Conservation (phyloP, 1,140 invertebrate genomes). For the Drosophila subobscura region DNA sequence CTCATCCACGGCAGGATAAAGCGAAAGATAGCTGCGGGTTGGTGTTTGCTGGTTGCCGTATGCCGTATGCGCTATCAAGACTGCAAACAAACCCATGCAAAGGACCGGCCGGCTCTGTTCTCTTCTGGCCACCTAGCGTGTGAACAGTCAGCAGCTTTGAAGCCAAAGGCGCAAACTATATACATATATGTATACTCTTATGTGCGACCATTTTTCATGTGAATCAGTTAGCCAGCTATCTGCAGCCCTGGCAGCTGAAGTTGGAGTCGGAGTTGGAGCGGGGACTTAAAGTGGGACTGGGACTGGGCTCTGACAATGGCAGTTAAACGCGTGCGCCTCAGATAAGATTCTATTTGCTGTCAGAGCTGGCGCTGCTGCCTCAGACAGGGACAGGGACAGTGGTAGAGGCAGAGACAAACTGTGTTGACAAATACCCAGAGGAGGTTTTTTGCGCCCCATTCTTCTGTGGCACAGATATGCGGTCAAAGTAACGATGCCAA, state of each 20-base stretch:
- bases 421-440: slow-evolving; percentile 69
- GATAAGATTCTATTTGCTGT: slow-evolving; percentile 74
- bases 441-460: slow-evolving; percentile 36
- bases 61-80: slow-evolving; percentile 26
- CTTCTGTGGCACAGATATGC: slow-evolving; percentile 42
- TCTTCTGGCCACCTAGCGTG: slow-evolving; percentile 41
- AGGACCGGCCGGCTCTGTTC: slow-evolving; percentile 21
- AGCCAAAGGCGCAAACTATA: slow-evolving; percentile 51
- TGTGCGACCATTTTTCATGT: slow-evolving; percentile 74
- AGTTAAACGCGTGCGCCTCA: slow-evolving; percentile 52
- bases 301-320: slow-evolving; percentile 30
- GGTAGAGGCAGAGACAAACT: slow-evolving; percentile 10
- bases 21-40: slow-evolving; percentile 16
- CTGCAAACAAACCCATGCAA: slow-evolving; percentile 63
- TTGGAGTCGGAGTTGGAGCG: slow-evolving; percentile 11
- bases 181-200: slow-evolving; percentile 20
- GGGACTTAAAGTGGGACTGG: background rate
- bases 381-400: slow-evolving; percentile 3
- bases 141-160: slow-evolving; percentile 64
- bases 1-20: slow-evolving; percentile 32
- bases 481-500: slow-evolving; percentile 38
- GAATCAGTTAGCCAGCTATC: slow-evolving; percentile 49
- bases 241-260: slow-evolving; percentile 8
- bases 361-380: slow-evolving; percentile 33
- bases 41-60: background rate